phyloP scores from a whole-genome alignment of 2,113 vertebrate genomes.

The Anseranas semipalmata region DNA sequence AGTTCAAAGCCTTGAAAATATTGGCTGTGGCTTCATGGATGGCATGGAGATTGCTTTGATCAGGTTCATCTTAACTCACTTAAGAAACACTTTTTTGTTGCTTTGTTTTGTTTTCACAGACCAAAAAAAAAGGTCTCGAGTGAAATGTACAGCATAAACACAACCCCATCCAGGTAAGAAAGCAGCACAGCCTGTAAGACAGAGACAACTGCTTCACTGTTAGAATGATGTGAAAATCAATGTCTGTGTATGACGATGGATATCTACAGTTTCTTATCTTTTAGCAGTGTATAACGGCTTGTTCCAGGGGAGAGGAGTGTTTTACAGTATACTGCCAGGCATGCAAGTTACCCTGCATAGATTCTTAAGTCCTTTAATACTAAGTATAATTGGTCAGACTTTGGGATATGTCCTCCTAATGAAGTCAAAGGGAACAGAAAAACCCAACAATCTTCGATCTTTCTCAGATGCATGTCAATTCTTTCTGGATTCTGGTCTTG shows the following conservation, averaged over 20 bases:
- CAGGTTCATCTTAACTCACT: background rate
- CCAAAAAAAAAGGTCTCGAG: background rate
- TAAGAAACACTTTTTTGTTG: background rate
- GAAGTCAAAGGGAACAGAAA: background rate
- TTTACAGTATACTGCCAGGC: background rate
- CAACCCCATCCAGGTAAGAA: background rate
- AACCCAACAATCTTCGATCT: background rate
- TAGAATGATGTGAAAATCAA: background rate
- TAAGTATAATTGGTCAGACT: background rate
- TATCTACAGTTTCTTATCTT: background rate
- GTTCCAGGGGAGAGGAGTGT: background rate
- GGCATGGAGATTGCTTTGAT: background rate
- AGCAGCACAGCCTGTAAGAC: background rate
- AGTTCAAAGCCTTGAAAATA: background rate
- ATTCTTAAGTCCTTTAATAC: background rate
- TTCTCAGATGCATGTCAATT: background rate
- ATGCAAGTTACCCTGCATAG: background rate
- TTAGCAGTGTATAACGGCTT: background rate
- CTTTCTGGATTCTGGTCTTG: background rate
- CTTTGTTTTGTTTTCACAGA: background rate
- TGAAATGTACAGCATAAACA: background rate
- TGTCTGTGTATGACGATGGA: background rate
- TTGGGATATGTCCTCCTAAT: background rate
- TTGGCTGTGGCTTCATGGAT: background rate
- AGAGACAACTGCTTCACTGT: background rate